Base-by-base conservation (phyloP, 2,888 invertebrate genomes). In the Cryptus armator region DNA sequence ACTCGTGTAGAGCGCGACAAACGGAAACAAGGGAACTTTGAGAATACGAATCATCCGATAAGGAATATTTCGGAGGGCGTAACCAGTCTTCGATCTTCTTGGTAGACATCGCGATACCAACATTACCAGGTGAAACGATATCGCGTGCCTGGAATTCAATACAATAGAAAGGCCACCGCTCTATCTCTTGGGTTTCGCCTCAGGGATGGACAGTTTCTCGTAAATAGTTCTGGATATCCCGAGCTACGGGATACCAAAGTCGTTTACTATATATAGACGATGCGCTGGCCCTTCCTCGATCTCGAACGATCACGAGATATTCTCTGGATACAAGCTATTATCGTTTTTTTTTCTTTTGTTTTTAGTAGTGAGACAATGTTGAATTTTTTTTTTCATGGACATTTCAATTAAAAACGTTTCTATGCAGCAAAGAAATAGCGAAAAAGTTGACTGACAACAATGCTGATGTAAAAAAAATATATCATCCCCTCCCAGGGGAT, bases 61-160 rank as follows among this genome's bases (percentile, higher is more conserved):
- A 84, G 74, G 78, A 86, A 84, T 66, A 86, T 84, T 75, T 81
- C 76, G 53, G 7, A 51, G 48, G 48, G 66, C 66, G 70, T 5
- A 37, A 83, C 70, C 71, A 81, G 67, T 71, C 64, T 44, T 56
- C 19, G 62, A 46, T 12, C 19, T 24, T n/a, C 75, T 44, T 12
- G 14, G 79, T 44, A 80, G 59, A 77, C 64, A 74, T 86, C 86
- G 85, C 79, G 81, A 68, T 66, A 74, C 24, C 37, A 56, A 56
- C 81, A 85, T 79, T 86, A 85, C 81, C 82, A 44, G 62, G 72
- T 14, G 74, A 87, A 88, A 88, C 85, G 88, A 87, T 82, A 86
- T 85, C 79, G 86, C 88, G 88, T 88, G 88, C 82, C 78, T 68
- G 46, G 88, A 88, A 88, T 88, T 88, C 83, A 86, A 88, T 86